Base-by-base conservation (phyloP, 2,797 vertebrate genomes). In the Sandelia bainsii region DNA sequence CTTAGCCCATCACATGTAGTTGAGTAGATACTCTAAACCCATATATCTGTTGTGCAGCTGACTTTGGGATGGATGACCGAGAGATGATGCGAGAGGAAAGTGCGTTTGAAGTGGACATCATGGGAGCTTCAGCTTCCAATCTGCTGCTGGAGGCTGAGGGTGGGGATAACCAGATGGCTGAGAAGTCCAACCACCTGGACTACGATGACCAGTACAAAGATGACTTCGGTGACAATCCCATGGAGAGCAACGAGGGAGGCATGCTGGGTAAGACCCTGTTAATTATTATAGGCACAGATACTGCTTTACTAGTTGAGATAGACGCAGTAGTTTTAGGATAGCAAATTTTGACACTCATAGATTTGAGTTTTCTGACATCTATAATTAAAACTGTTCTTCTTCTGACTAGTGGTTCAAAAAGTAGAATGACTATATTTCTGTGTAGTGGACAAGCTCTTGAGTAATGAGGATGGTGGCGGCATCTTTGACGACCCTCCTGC, bases 401-500 rank as follows among this genome's bases (percentile, higher is more conserved):
- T 19, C 13, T 8, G 40, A 27, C 22, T 58, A 22, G 16, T 39
- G 8, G 3, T 17, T 20, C 14, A 39, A 37, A 37, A 17, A 3
- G 0, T 39, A 2, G 1, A 39, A 52, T 27, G 4, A 59, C 8
- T 3, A 27, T 29, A 6, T 70, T 19, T 57, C 4, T 57, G 9
- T 25, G 3, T 20, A 84, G 95, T 97, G 94, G 97, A 98, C 86
- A 98, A 98, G 81, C 96, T 98, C 67, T 93, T 98, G 72, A 98
- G 96, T 83, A 96, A 96, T 52, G 97, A 97, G 23, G 96, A 95
- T 39, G 97, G 96, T 0, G 97, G 89, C 0, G 93, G 97, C 27
- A 98, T 98, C 76, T 98, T 98, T 78, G 97, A 98, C 19, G 97
- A 98, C 49, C 97, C 97, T 14, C 97, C 97, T n/a, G 95, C 95